These are phyloP conservation scores for Cerastoderma edule DNA, from an alignment of 2,888 invertebrate species.

Conservation along the genomic window DNA sequence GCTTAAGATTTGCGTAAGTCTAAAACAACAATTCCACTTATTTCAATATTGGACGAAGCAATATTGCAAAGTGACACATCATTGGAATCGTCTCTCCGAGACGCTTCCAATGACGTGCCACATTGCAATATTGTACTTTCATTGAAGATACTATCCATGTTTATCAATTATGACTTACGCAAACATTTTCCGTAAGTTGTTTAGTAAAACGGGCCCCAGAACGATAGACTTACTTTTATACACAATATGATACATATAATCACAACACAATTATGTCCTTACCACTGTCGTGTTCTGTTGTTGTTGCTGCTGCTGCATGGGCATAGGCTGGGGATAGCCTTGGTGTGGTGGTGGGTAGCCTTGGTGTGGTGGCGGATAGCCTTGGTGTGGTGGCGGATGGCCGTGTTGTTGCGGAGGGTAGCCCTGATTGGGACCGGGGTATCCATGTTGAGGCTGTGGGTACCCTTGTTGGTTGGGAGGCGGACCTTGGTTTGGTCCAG, in stretches of 20 bases:
- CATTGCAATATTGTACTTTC: background rate
- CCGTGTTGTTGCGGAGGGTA: conserved; percentile 4
- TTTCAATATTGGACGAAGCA: too few species aligned
- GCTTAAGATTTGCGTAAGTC: too few species aligned
- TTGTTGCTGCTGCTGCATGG: background rate
- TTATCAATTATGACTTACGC: background rate
- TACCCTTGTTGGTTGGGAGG: background rate
- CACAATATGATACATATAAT: too few species aligned
- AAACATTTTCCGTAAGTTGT: background rate
- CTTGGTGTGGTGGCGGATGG: background rate
- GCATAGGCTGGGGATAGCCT: too few species aligned
- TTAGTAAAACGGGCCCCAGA: background rate
- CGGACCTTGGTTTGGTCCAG: background rate
- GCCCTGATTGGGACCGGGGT: too few species aligned
- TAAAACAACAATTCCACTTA: too few species aligned
- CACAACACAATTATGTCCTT: background rate
- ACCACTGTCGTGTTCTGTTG: conserved; percentile 4
- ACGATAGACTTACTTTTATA: background rate
- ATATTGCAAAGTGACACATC: too few species aligned
- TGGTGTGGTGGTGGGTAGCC: background rate
- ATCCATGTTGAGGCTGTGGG: background rate
- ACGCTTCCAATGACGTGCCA: background rate
- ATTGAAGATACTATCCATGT: background rate
- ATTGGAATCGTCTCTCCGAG: too few species aligned
- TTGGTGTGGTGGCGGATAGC: background rate